Evolutionary conservation across 2,113 vertebrate genomes (phyloP), one percentile per base, ranked within the genome.

Genomic region (Zapus hudsonius): DNA sequence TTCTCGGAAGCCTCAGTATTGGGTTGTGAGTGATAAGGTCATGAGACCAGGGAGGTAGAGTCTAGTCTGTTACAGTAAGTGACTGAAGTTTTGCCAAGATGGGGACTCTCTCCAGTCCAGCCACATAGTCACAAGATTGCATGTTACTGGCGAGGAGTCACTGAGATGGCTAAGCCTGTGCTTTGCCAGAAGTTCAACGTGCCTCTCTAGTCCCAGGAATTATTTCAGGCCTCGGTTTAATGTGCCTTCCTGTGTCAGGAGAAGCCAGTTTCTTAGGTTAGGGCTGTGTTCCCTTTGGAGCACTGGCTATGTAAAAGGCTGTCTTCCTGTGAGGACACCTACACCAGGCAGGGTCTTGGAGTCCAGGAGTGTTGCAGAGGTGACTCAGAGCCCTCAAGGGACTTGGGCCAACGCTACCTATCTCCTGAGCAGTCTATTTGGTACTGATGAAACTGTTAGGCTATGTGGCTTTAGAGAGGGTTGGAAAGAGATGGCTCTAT

Each of bases 21-120:
- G 72, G 61, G 81, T 79, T 44, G 3, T 78, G 17, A 83, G 44
- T 59, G 57, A 52, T 80, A 52, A 89, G 72, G 67, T 94, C 86
- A 73, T 57, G 36, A 89, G 74, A 64, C 75, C 55, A 36, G 25
- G 57, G 79, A 83, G 79, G 66, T 70, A 38, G 61, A 75, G 89
- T 91, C 74, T 81, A 81, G 95, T 95, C 66, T 87, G 0, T 47
- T 84, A 87, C 40, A 52, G n/a, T 74, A 81, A 92, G 67, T 91
- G 92, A 87, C 93, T 95, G 94, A 97, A 92, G 90, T 92, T 76
- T 91, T 95, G 93, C 95, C 95, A 90, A 42, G 40, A 31, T 33
- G 70, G 61, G 70, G 40, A 82, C 73, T 92, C 84, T 94, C 42
- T 94, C 25, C 55, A 84, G 67, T 94, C 59, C 74, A 81, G 73